phyloP scores from a whole-genome alignment of 2,113 vertebrate species.

The Theropithecus gelada region DNA sequence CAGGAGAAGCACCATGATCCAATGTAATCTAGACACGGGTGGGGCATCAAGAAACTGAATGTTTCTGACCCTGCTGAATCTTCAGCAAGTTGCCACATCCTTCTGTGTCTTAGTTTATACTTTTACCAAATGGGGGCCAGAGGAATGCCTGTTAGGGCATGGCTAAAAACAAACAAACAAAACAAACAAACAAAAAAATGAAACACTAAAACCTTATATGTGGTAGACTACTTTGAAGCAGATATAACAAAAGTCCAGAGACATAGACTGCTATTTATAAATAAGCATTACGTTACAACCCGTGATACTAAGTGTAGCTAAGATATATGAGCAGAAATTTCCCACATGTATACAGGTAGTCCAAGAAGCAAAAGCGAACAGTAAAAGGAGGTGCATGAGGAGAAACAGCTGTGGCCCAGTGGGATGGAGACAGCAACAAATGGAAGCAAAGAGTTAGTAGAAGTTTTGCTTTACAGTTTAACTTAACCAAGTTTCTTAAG shows the following conservation, averaged over 20 bases:
- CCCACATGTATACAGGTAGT: not conserved
- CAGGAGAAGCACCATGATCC: not conserved
- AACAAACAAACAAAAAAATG: not conserved
- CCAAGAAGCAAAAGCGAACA: not conserved
- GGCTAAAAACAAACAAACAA: not conserved
- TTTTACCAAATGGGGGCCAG: not conserved
- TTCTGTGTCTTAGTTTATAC: not conserved
- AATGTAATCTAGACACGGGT: not conserved
- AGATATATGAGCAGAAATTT: not conserved
- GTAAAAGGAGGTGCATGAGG: not conserved
- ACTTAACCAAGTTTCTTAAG: not conserved
- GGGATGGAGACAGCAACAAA: not conserved
- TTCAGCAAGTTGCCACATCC: not conserved
- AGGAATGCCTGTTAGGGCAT: not conserved
- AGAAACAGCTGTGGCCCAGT: not conserved
- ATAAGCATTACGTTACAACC: not conserved
- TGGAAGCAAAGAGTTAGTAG: slow-evolving; percentile 36
- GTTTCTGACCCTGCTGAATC: not conserved
- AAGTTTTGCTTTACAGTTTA: not conserved
- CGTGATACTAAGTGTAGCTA: not conserved
- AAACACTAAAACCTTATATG: not conserved
- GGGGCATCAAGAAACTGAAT: not conserved
- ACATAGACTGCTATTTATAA: not conserved
- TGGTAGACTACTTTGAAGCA: slow-evolving; percentile 12
- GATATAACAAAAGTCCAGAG: not conserved